phyloP scores from a whole-genome alignment of 1,140 invertebrate genomes.

The Protaetia brevitarsis region DNA sequence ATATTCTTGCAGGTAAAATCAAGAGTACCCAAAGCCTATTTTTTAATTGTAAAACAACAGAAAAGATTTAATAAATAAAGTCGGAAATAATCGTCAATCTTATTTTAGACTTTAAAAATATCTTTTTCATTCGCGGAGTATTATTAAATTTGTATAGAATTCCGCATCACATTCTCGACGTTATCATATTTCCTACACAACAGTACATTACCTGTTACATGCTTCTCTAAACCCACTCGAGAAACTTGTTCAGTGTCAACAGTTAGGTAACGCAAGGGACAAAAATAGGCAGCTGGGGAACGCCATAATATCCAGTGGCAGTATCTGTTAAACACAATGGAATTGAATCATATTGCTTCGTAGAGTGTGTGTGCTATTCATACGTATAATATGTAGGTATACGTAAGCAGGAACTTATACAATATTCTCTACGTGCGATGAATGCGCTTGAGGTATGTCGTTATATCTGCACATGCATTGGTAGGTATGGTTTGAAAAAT shows the following conservation, averaged over 20 bases:
- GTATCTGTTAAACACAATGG: neutral
- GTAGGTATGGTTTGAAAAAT: neutral
- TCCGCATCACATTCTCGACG: neutral
- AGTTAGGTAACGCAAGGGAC: neutral
- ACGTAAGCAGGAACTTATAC: neutral
- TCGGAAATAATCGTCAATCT: no score
- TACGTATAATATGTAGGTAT: neutral
- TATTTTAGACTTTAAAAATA: no score
- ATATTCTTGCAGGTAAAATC: no score
- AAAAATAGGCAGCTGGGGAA: neutral
- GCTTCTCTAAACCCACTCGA: neutral
- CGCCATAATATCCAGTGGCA: neutral
- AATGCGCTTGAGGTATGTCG: neutral
- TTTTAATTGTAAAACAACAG: no score
- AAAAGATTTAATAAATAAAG: no score
- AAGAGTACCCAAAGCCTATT: no score
- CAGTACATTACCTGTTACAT: neutral
- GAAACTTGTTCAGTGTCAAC: neutral
- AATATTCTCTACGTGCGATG: neutral
- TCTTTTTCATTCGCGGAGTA: no score
- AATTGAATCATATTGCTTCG: neutral
- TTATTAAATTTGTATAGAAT: no score
- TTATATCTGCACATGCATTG: no score
- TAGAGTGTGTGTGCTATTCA: no score
- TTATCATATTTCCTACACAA: neutral